Evolutionary conservation across 2,113 vertebrate species (phyloP), one percentile per base, ranked within the genome.

Genomic region (Macroglossus sobrinus): DNA sequence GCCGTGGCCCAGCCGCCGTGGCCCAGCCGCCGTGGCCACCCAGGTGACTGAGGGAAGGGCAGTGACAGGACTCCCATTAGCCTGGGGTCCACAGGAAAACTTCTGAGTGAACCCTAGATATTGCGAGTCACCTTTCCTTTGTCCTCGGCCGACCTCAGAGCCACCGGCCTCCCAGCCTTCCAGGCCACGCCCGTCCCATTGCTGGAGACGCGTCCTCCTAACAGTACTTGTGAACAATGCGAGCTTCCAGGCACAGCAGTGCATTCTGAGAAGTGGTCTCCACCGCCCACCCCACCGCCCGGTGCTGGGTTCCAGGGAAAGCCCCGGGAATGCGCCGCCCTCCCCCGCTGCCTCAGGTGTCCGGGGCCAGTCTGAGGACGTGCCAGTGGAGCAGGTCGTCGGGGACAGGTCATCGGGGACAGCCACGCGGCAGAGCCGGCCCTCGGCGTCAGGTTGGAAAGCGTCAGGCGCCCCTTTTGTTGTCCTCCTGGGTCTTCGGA

Each of bases 121-220:
- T 16, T 50, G 33, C 4, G 33, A 4, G 15, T 3, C 15, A 14
- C 24, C 16, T 59, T 40, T 45, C 53, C 18, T 24, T 12, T 38
- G 38, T 30, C 40, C 13, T 21, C 59, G 18, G 18, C 21, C 13
- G 6, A 3, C n/a, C 26, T 59, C 35, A 35, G 26, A 3, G 22
- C 40, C 1, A 8, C 0, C 0, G 12, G 47, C 45, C 33, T 3
- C 79, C 19, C 47, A 26, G 9, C n/a, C 19, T 0, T 35, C 69
- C 24, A 35, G 18, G 16, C 1, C 3, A 12, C 0, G 13, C 7
- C 22, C 0, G 16, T 59, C 5, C 5, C 2, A 0, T 7, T 3
- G 1, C 57, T 14, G 45, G 2, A 68, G 33, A 7, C n/a, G 21
- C 66, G 0, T 24, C 28, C 22, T 18, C 33, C 6, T 12, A 12